These are phyloP conservation scores for Vollenhovia emeryi DNA, from an alignment of 1,140 invertebrate genomes.

Conservation along the genomic window DNA sequence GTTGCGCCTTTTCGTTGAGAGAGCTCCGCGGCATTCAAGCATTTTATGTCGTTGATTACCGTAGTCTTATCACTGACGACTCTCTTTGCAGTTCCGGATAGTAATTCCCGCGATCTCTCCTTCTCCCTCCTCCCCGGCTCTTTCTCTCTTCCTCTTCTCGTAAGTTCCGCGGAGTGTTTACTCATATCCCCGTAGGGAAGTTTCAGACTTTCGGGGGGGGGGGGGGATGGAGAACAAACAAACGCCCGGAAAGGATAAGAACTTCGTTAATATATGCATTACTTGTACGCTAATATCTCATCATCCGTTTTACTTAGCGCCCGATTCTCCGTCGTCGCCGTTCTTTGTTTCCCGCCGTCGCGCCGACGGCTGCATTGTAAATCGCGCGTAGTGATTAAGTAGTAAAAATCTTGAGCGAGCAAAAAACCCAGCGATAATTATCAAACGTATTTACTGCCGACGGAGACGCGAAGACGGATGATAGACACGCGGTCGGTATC, in stretches of 20 bases:
- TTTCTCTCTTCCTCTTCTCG: not conserved
- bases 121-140: too few species aligned
- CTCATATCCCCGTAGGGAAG: slow-evolving; percentile 45
- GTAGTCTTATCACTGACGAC: not conserved
- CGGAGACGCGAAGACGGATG: not conserved
- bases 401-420: not conserved
- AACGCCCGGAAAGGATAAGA: slow-evolving; percentile 53
- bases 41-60: slow-evolving; percentile 30
- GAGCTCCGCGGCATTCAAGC: not conserved
- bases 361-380: not conserved
- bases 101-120: slow-evolving; percentile 17
- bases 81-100: slow-evolving; percentile 41
- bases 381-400: slow-evolving; percentile 5
- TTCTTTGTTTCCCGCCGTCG: not conserved
- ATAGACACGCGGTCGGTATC: slow-evolving; percentile 9
- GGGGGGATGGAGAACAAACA: slow-evolving; percentile 43
- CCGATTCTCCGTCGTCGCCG: not conserved
- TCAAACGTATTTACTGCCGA: not conserved
- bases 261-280: slow-evolving; percentile 60
- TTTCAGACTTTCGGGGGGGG: slow-evolving; percentile 17
- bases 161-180: slow-evolving; percentile 48
- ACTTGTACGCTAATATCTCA: slow-evolving; percentile 48
- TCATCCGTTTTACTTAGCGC: slow-evolving; percentile 43
- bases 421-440: not conserved
- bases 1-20: not conserved